These are phyloP conservation scores for Microcebus griseorufus DNA, from an alignment of 2,113 vertebrate genomes.

Conservation along the genomic window DNA sequence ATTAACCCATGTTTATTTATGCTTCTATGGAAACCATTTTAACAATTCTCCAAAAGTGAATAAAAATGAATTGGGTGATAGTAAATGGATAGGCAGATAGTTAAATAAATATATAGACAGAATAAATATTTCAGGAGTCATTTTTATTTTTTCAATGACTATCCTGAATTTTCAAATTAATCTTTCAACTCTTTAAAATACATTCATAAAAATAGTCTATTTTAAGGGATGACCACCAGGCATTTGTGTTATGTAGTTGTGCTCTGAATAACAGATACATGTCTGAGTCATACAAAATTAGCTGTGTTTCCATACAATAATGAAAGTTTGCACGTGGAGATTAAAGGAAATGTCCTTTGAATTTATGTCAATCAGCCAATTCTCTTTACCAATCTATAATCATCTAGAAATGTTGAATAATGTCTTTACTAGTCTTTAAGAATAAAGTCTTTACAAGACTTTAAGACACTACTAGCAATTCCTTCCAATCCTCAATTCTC, in stretches of 20 bases:
- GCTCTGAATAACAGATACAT: not conserved
- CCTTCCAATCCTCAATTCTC: not conserved
- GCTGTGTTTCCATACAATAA: not conserved
- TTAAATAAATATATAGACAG: not conserved
- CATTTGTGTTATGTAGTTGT: not conserved
- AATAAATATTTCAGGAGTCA: not conserved
- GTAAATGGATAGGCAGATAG: not conserved
- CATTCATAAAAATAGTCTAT: not conserved
- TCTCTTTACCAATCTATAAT: not conserved
- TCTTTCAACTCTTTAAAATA: not conserved
- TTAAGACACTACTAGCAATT: not conserved
- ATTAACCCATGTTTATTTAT: not conserved
- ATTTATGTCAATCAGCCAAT: not conserved
- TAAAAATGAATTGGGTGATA: not conserved
- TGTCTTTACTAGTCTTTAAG: not conserved
- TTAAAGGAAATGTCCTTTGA: not conserved
- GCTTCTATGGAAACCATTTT: not conserved
- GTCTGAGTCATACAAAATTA: not conserved
- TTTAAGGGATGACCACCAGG: not conserved
- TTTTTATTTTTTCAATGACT: not conserved
- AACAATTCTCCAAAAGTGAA: not conserved
- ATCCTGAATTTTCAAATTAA: not conserved
- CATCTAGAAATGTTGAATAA: not conserved
- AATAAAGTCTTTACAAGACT: not conserved
- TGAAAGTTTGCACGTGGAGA: not conserved